These are phyloP conservation scores for Bujurquina vittata DNA, from an alignment of 2,113 vertebrate genomes.

Conservation along the genomic window DNA sequence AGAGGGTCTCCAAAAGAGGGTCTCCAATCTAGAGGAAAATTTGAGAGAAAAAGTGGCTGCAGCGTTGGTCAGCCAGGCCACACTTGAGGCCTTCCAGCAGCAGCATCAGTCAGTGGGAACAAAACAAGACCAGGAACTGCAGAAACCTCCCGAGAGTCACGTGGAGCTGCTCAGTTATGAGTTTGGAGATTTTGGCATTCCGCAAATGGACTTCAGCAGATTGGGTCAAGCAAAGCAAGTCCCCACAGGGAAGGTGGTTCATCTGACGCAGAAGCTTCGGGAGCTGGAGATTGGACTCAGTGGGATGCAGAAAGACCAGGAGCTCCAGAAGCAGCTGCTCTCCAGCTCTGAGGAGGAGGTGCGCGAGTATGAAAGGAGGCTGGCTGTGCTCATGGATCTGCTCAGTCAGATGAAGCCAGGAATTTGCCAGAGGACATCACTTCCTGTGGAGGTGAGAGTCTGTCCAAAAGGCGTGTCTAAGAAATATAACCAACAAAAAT, in stretches of 20 bases:
- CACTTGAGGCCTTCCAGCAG: slow-evolving; percentile 85
- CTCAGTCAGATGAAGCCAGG: slow-evolving; percentile 75
- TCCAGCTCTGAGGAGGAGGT: slow-evolving; percentile 84
- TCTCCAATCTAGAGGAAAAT: slow-evolving; percentile 82
- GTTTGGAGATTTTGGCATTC: slow-evolving; percentile 59
- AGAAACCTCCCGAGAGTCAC: background rate
- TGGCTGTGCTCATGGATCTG: slow-evolving; percentile 82
- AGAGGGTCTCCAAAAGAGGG: slow-evolving; percentile 74
- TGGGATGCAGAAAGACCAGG: slow-evolving; percentile 80
- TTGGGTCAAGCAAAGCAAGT: slow-evolving; percentile 42
- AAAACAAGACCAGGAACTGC: slow-evolving; percentile 31
- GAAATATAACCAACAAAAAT: background rate
- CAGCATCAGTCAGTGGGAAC: slow-evolving; percentile 36
- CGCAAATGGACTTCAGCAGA: slow-evolving; percentile 46
- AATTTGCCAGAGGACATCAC: slow-evolving; percentile 19
- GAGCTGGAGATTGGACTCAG: slow-evolving; percentile 85
- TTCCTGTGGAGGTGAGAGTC: slow-evolving; percentile 50
- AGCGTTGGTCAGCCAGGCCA: slow-evolving; percentile 84
- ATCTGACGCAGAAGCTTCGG: slow-evolving; percentile 82
- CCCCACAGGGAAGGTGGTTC: slow-evolving; percentile 67
- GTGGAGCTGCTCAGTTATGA: background rate
- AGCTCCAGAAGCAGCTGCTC: slow-evolving; percentile 86
- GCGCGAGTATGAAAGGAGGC: slow-evolving; percentile 84
- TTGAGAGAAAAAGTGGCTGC: slow-evolving; percentile 86
- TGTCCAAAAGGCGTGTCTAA: background rate